phyloP scores from a whole-genome alignment of 2,797 vertebrate species.

The Poliocrania exsul region DNA sequence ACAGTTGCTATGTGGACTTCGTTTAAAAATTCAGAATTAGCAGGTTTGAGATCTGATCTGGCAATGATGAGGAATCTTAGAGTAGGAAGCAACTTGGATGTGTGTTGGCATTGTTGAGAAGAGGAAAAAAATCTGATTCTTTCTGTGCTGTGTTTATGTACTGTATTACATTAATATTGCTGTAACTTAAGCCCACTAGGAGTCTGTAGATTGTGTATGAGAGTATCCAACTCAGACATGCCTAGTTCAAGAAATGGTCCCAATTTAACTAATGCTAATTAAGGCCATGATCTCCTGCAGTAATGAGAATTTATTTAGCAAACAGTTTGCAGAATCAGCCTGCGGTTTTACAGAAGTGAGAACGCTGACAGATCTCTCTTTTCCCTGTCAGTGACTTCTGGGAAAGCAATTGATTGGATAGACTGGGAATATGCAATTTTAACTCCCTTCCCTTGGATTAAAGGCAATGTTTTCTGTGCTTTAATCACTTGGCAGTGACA shows the following conservation, averaged over 20 bases:
- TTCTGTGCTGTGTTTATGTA: neutral
- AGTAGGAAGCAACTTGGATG: neutral
- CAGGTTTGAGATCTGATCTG: neutral
- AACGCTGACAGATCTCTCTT: neutral
- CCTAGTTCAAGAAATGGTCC: neutral
- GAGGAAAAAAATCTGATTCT: neutral
- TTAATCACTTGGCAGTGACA: constrained; percentile 13
- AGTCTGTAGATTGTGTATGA: fast-evolving
- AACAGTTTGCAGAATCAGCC: neutral
- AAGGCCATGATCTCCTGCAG: neutral
- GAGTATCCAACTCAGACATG: neutral
- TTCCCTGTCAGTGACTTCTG: neutral
- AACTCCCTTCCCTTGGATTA: neutral
- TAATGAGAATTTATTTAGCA: neutral
- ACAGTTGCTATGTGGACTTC: neutral
- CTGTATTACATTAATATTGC: fast-evolving
- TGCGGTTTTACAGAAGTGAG: neutral
- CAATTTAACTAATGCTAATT: neutral
- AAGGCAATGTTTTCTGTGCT: constrained; percentile 3
- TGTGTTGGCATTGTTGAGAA: neutral
- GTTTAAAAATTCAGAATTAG: neutral
- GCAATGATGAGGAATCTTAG: neutral
- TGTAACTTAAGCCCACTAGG: neutral
- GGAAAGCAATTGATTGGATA: neutral
- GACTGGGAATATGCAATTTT: constrained; percentile 4